Base-by-base conservation (phyloP, 1,140 invertebrate genomes). In the Coptotermes formosanus region DNA sequence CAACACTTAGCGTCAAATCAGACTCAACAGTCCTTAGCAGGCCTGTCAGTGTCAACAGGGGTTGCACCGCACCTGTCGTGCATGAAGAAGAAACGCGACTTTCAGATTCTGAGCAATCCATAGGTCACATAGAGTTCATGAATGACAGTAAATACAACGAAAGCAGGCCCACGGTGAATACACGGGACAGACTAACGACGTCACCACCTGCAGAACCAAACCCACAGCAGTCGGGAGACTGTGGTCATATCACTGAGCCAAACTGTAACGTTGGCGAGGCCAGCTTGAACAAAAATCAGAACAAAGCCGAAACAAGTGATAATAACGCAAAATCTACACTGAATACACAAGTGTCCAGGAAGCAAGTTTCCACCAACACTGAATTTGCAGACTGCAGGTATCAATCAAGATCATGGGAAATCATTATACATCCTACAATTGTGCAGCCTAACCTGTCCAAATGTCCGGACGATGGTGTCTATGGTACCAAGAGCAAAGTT, bases 1-100 rank as follows among this genome's bases (percentile, higher is more conserved):
- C 85, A 48, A 85, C 85, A 43, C n/a, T 81, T 0, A 85, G 85
- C 75, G 44, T 85, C 25, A n/a, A 6, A 23, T 75, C 85, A 38
- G 64, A 85, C 21, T 16, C 85, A 43, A 44, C 59, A 21, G 45
- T 43, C 6, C 75, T 81, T 21, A 7, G n/a, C 25, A 75, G 25
- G n/a, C 64, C 64, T 30, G 32, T 32, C 0, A 83, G 32, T 83
- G 12, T 30, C 64, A 75, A 30, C 64, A 75, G 59, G 59, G 59
- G 21, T 19, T 23, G 25, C 59, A 23, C 1, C 7, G 19, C 0
- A 21, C 21, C 21, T 64, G 25, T n/a, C 21, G 25, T 23, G 59
- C 59, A 64, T n/a, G 7, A 1, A 6, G 25, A 23, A 19, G 7
- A 64, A 3, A 64, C 59, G 6, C 59, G 19, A 64, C 9, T 64